Evolutionary conservation across 92 coral and sea anemone species (phyloP), one percentile per base, ranked within the genome.

Genomic region (Chrysogorgia sp.): DNA sequence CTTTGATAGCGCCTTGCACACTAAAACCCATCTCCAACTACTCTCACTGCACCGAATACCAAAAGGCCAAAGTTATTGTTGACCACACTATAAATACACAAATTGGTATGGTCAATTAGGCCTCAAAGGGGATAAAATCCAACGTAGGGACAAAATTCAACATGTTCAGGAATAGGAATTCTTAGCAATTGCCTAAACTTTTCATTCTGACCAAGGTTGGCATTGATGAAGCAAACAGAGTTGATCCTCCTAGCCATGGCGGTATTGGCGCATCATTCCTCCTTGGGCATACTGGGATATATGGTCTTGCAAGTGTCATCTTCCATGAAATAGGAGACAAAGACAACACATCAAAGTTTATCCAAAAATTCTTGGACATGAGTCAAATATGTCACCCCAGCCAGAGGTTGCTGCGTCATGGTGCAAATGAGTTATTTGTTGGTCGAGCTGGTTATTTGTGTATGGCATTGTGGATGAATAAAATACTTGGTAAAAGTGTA

Each of bases 401-500:
- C 41, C 78, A 71, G 32, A 25, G 25, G 22, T 90, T 88, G 71
- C 91, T 86, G 50, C 88, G 83, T 13, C 82, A 82, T 43, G 96
- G 96, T 0, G 89, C 92, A 23, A 96, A 93, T 71, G 97, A 93
- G 37, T 83, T 93, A 79, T 87, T 93, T 65, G 90, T 93, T 55
- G 97, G 97, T 34, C 86, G 97, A 56, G 90, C 97, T 20, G 97
- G 97, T 26, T 93, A 93, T 76, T 82, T 93, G 45, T 86, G 96
- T 86, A 91, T 88, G 21, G 90, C 88, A 31, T 74, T 86, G 69
- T 76, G 89, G 66, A 71, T 93, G 32, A 88, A 93, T 81, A 75
- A 67, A 75, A 86, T 77, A 81, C 82, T 91, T 20, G 90, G 92
- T 4, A 76, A 81, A 37, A 69, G 65, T 14, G 91, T 86, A 45